Percentiles rank a stretch among this genome's conserved stretches.
Evolutionary conservation across 2,113 vertebrate genomes (phyloP).

Genomic region (Gasterosteus aculeatus): DNA sequence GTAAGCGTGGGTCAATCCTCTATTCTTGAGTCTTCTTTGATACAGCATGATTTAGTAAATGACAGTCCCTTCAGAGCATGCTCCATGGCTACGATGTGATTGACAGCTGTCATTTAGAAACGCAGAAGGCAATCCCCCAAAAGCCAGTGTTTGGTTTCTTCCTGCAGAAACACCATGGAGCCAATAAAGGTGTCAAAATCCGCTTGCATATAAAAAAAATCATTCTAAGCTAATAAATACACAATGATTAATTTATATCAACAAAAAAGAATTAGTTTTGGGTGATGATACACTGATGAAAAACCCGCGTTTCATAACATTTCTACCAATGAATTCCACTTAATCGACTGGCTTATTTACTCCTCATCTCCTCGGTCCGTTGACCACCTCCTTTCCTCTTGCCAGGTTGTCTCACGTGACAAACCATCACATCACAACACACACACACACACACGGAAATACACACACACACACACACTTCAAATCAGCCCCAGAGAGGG

Average conservation of each 20-base stretch:
- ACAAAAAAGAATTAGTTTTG: no score
- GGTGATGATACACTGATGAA: no score
- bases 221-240: neutral
- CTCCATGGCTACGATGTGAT: neutral
- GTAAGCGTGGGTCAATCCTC: neutral
- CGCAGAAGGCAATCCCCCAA: neutral
- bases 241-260: neutral
- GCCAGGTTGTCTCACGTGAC: constrained; percentile 22
- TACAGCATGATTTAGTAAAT: neutral
- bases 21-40: neutral
- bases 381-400: neutral
- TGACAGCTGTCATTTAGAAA: neutral
- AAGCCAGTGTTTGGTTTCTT: neutral
- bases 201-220: neutral
- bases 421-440: constrained; percentile 13
- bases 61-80: neutral
- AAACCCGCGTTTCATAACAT: neutral
- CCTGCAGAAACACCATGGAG: neutral
- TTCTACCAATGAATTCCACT: neutral
- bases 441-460: constrained; percentile 27
- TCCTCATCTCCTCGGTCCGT: neutral
- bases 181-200: neutral
- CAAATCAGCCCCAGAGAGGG: constrained; percentile 23
- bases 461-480: constrained; percentile 30
- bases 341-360: neutral